Evolutionary conservation across 2,888 invertebrate species (phyloP).

Genomic region (Steinernema hermaphroditum): DNA sequence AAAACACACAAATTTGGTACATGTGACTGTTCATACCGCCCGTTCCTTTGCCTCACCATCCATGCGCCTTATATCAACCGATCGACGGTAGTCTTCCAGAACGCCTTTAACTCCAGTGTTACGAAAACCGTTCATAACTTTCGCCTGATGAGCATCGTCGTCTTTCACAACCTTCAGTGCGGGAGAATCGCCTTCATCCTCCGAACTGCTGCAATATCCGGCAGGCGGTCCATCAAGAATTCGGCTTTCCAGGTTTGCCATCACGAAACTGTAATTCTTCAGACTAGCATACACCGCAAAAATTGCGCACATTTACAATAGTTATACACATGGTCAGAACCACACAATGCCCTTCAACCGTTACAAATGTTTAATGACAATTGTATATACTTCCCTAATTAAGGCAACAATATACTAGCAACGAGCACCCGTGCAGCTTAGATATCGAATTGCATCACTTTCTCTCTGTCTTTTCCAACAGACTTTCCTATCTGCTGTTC

Average conservation of each 20-base stretch:
- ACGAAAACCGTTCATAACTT: constrained; percentile 32
- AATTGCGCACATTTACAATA: no score
- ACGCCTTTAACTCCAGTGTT: constrained; percentile 51
- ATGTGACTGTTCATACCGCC: not conserved
- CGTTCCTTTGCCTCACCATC: constrained; percentile 14
- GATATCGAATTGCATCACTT: constrained; percentile 47
- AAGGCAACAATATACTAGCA: no score
- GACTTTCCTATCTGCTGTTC: constrained; percentile 54
- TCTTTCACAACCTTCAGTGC: constrained; percentile 33
- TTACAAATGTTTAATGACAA: not conserved
- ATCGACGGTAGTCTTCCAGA: constrained; percentile 42
- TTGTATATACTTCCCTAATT: not conserved
- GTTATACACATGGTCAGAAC: no score
- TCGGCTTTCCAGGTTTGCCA: constrained; percentile 57
- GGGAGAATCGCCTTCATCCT: constrained; percentile 57
- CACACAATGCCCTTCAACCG: not conserved
- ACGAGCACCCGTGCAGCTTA: not conserved
- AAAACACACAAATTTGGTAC: not conserved
- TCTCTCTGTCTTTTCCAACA: constrained; percentile 60
- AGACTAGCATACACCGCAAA: no score
- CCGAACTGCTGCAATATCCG: constrained; percentile 64
- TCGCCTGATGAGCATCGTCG: constrained; percentile 35
- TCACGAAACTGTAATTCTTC: constrained; percentile 30
- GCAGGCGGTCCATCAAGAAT: constrained; percentile 60
- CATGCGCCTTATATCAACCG: constrained; percentile 27